Percentiles rank a stretch among this genome's conserved stretches.
phyloP scores from a whole-genome alignment of 2,797 vertebrate genomes.

The Onychomys arenicola region DNA sequence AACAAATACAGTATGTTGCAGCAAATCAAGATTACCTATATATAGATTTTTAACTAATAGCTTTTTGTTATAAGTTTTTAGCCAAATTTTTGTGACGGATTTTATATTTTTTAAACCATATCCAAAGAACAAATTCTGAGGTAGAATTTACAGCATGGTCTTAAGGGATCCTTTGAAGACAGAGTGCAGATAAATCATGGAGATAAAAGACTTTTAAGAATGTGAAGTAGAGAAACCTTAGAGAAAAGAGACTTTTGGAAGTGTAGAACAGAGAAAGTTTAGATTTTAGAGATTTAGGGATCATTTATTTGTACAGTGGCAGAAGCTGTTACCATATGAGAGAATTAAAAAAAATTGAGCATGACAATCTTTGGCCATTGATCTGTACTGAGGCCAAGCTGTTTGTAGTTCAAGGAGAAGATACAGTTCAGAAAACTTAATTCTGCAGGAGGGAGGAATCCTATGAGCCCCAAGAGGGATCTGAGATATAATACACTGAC shows the following conservation, averaged over 20 bases:
- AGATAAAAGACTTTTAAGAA: neutral
- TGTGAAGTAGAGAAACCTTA: neutral
- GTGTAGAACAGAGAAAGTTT: neutral
- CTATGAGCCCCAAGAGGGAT: neutral
- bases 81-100: neutral
- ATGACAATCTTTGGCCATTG: too few relatives aligned
- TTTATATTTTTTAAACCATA: neutral
- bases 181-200: neutral
- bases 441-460: neutral
- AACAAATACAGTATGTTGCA: neutral
- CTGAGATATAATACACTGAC: neutral
- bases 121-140: neutral
- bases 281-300: neutral
- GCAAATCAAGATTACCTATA: neutral
- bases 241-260: neutral
- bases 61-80: neutral
- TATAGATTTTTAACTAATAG: neutral
- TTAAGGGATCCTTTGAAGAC: neutral
- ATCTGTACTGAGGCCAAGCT: neutral
- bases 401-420: neutral
- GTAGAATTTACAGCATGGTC: neutral
- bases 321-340: neutral
- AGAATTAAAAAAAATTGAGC: neutral
- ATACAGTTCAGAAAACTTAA: neutral
- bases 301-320: neutral